Percentiles rank a stretch among this genome's conserved stretches.
Evolutionary conservation across 1,140 invertebrate genomes (phyloP).

Genomic region (Ips typographus): DNA sequence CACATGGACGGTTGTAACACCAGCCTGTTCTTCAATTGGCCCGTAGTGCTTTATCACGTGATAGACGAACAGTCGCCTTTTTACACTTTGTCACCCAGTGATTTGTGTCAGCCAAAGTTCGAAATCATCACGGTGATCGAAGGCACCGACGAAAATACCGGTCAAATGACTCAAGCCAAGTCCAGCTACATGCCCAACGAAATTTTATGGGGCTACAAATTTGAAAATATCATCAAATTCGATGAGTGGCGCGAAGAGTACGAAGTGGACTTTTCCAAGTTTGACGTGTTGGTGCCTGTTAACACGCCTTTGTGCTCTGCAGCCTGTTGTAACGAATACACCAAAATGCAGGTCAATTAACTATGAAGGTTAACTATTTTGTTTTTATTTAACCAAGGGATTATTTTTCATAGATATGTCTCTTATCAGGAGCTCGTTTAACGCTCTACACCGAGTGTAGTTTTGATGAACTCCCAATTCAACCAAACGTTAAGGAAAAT

Average conservation of each 20-base stretch:
- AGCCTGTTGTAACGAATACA: conserved; percentile 25
- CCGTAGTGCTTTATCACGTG: conserved; percentile 80
- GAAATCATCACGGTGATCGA: conserved; percentile 80
- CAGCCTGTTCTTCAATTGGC: conserved; percentile 93
- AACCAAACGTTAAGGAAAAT: too few species aligned
- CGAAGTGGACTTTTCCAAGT: conserved; percentile 41
- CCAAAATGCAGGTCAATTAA: background rate
- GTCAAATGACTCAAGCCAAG: conserved; percentile 65
- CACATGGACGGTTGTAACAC: conserved; percentile 78
- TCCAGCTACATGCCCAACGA: conserved; percentile 92
- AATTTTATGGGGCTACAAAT: conserved; percentile 93
- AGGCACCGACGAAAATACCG: conserved; percentile 65
- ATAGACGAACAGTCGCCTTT: conserved; percentile 82
- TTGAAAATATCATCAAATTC: conserved; percentile 84
- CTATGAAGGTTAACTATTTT: too few species aligned
- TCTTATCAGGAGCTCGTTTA: too few species aligned
- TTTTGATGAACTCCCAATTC: too few species aligned
- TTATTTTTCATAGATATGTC: too few species aligned
- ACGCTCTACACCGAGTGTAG: too few species aligned
- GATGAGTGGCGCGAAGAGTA: conserved; percentile 31
- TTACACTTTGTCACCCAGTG: conserved; percentile 82
- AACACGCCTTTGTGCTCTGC: conserved; percentile 36
- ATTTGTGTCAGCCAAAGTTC: conserved; percentile 74
- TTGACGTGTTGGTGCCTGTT: conserved; percentile 25
- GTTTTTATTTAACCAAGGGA: too few species aligned